Base-by-base conservation (phyloP, 2,888 invertebrate genomes). In the Sphaeridia pumilis region DNA sequence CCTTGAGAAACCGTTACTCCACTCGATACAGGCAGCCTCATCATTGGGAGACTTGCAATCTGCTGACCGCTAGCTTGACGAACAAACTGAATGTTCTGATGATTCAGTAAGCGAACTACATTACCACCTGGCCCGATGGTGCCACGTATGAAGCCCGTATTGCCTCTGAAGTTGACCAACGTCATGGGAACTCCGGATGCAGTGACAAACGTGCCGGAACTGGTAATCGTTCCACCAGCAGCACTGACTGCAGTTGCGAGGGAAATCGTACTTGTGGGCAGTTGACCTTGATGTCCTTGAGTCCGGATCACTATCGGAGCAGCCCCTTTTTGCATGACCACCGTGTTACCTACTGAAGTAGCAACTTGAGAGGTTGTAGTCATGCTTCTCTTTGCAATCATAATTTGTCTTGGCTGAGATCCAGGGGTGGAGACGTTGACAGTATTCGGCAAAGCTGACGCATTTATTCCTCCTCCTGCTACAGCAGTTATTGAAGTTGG, bases 291-390 rank as follows among this genome's bases (percentile, higher is more conserved):
- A 20, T 49, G 49, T 2, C 35, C 46, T 20, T 22, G 34, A 28
- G 57, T 55, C 20, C 62, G 36, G 26, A 64, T 62, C 2, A 64
- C 58, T 41, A 64, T 62, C 4, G 64, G 60, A 17, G 49, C 43
- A 4, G 45, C 51, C 12, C 55, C 54, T 49, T 59, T 58, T 42
- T 60, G 60, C 14, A 49, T 45, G 27, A 61, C 50, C 3, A 58
- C 52, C 3, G 49, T 26, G 22, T 22, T 45, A 1, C 26, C 26
- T 25, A 22, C 34, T 4, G 45, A 53, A 14, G 54, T 45, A 3
- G 47, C 42, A 3, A 51, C 46, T 20, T 54, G 38, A 1, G 58
- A 43, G 5, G 53, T 47, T 31, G 54, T 52, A 14, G 61, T 43
- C 4, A 57, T 43, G 49, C 58, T 60, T 28, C 63, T 44, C 46